Evolutionary conservation across 2,888 invertebrate species (phyloP).

Genomic region (Eilema griseolum): DNA sequence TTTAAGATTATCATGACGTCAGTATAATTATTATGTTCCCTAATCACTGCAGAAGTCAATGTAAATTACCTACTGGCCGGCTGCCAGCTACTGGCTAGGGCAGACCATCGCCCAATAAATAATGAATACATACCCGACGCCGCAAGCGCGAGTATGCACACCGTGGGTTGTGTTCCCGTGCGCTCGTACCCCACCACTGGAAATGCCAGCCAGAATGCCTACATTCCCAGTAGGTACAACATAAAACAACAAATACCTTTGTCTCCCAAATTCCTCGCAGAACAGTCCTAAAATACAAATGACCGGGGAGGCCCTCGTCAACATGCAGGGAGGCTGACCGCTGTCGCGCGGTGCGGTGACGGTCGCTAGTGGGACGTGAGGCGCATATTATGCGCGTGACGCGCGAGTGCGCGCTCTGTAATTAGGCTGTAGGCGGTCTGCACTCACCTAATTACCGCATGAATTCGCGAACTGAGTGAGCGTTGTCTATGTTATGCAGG

Average conservation of each 20-base stretch:
- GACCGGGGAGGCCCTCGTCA: slow-evolving; percentile 4
- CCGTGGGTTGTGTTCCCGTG: neutral
- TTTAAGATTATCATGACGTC: no score
- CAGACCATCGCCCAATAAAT: no score
- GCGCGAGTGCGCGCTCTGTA: slow-evolving; percentile 24
- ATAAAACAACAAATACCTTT: neutral
- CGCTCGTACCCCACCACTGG: neutral
- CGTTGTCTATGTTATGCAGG: slow-evolving; percentile 6
- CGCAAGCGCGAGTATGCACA: neutral
- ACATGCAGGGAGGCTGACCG: slow-evolving; percentile 10
- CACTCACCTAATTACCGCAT: slow-evolving; percentile 44
- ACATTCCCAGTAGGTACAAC: neutral
- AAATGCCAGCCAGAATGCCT: slow-evolving; percentile 2
- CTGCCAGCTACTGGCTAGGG: no score
- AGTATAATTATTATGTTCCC: no score
- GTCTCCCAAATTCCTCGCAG: slow-evolving; percentile 9
- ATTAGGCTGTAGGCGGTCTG: slow-evolving; percentile 40
- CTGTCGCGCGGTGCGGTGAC: neutral
- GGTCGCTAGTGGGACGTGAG: slow-evolving; percentile 4
- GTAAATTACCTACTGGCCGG: no score
- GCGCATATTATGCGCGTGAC: slow-evolving; percentile 5
- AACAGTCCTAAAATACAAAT: slow-evolving; percentile 10
- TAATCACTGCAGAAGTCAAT: no score
- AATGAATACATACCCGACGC: no score
- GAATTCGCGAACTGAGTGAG: slow-evolving; percentile 33